Evolutionary conservation across 2,888 invertebrate genomes (phyloP), one percentile per base, ranked within the genome.

Genomic region (Spodoptera littoralis): DNA sequence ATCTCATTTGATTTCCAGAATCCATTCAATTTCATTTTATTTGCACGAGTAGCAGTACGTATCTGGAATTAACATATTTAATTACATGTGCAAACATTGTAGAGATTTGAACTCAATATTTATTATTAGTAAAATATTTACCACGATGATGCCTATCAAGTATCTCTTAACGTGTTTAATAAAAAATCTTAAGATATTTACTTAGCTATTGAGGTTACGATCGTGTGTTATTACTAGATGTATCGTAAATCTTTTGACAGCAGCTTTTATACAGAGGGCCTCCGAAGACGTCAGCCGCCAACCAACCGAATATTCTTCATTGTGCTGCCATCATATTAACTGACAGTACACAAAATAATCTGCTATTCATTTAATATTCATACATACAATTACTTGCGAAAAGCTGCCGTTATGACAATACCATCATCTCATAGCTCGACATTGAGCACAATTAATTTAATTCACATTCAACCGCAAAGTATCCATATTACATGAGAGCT

Each of bases 281-380:
- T 83, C 81, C 79, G 80, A 84, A 83, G 85, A 84, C 86, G 87
- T 88, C 90, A 87, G 85, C 85, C 85, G 90, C 88, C 90, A 90
- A 85, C 84, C 84, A 84, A 84, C 90, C 88, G 87, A 87, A 90
- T 84, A 84, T 85, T 85, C 80, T 83, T 90, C 89, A 92, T 93
- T 93, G 92, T 93, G 89, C 92, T 93, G 93, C 92, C 93, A 92
- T 88, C 90, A 83, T 76, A 85, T 88, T 89, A 90, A 91, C 91
- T 90, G 92, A 92, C 93, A 92, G 91, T 90, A 92, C 89, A 85
- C 90, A 90, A 91, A 92, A 92, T 92, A 93, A 91, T 92, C 89
- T 88, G 87, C 90, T 88, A 92, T 90, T 89, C 89, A 89, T 90
- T 92, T 85, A 89, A 89, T 88, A 91, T 90, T 89, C 90, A 90